A percentile compares a stretch with the other conserved stretches of the same genome.
Conservation (phyloP, 2,797 vertebrate species). For the Aphelocoma californica region DNA sequence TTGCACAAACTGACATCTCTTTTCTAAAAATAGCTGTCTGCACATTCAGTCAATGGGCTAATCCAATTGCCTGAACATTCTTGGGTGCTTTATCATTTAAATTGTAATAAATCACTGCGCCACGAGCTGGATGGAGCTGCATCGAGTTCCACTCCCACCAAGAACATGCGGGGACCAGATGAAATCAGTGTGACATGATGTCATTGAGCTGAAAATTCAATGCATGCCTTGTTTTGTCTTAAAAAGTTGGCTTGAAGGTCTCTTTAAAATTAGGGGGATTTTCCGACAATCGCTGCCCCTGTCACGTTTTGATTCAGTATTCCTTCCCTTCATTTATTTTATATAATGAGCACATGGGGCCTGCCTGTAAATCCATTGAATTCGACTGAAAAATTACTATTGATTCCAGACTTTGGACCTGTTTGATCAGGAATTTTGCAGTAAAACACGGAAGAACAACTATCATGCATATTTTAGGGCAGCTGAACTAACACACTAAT, state of each 20-base stretch:
- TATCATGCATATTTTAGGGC: not conserved
- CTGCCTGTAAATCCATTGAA: not conserved
- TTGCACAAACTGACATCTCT: constrained; percentile 54
- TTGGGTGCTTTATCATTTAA: constrained; percentile 74
- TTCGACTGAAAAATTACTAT: not conserved
- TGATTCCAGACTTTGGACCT: constrained; percentile 12
- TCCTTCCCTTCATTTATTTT: not conserved
- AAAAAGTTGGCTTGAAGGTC: not conserved
- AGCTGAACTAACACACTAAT: not conserved
- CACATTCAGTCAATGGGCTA: constrained; percentile 71
- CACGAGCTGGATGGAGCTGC: constrained; percentile 50
- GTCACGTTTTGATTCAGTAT: not conserved
- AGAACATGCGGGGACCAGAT: constrained; percentile 71
- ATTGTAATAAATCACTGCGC: constrained; percentile 75
- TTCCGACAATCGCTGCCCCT: not conserved
- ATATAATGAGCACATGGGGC: not conserved
- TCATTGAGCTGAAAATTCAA: constrained; percentile 31
- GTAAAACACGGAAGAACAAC: not conserved
- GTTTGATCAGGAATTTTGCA: not conserved
- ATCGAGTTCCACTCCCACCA: constrained; percentile 46
- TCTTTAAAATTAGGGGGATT: not conserved
- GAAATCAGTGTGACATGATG: constrained; percentile 48
- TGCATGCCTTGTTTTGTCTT: constrained; percentile 49
- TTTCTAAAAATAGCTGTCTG: constrained; percentile 73
- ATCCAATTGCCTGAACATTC: constrained; percentile 76